These are phyloP conservation scores for Pedicia rivosa DNA, from an alignment of 2,888 invertebrate species.

Conservation along the genomic window DNA sequence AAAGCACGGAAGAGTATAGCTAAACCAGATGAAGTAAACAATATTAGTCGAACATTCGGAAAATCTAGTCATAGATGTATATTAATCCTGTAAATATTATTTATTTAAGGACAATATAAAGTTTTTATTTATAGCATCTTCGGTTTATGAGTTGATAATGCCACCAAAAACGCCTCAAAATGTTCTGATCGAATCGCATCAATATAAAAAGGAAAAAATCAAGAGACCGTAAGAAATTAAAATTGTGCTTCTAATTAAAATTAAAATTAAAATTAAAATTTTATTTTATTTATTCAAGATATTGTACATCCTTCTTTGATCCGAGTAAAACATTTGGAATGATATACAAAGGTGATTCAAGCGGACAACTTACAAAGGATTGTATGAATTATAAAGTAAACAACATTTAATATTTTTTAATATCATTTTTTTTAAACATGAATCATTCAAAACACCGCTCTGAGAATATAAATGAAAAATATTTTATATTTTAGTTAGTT, in stretches of 20 bases:
- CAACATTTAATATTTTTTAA: neutral
- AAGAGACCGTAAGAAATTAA: neutral
- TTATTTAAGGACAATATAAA: neutral
- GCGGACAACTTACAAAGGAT: neutral
- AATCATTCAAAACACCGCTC: no score
- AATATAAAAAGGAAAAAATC: neutral
- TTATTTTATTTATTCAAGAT: neutral
- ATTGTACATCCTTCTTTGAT: neutral
- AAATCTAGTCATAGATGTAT: neutral
- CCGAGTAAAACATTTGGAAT: neutral
- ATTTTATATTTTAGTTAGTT: neutral
- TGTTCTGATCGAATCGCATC: neutral
- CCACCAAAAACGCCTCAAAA: neutral
- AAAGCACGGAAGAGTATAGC: neutral
- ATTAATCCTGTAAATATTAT: neutral
- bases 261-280: neutral
- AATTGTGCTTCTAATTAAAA: no score
- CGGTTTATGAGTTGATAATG: neutral
- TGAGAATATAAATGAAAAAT: neutral
- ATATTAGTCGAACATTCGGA: neutral
- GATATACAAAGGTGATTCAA: neutral
- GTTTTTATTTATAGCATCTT: neutral
- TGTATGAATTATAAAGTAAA: neutral
- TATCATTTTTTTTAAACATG: no score
- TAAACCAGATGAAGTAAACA: neutral